These are phyloP conservation scores for Troides oblongomaculatus DNA, from an alignment of 2,888 invertebrate genomes.

Conservation along the genomic window DNA sequence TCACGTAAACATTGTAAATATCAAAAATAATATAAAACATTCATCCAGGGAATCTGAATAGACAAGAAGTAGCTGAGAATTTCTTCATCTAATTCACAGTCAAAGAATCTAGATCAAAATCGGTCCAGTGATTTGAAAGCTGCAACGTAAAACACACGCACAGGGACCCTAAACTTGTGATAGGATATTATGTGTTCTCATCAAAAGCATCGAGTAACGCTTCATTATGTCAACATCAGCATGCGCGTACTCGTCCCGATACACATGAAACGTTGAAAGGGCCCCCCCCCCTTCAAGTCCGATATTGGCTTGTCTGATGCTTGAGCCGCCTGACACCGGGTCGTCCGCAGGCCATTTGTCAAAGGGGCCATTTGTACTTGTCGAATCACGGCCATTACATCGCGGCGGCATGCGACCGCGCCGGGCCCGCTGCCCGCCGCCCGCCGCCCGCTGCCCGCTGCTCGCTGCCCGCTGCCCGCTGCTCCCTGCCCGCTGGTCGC, in stretches of 20 bases:
- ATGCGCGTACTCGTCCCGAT: conserved; percentile 41
- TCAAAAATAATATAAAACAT: too few relatives aligned
- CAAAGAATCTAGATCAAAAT: too few relatives aligned
- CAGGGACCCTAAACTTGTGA: too few relatives aligned
- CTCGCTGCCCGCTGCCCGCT: conserved; percentile 63
- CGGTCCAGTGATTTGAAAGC: too few relatives aligned
- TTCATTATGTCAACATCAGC: conserved; percentile 36
- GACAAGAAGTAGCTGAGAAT: too few relatives aligned
- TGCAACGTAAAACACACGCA: too few relatives aligned
- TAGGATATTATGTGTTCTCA: too few relatives aligned
- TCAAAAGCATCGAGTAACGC: too few relatives aligned
- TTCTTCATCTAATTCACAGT: too few relatives aligned
- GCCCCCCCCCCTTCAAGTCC: conserved; percentile 47
- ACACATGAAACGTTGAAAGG: conserved; percentile 39
- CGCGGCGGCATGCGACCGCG: conserved; percentile 78
- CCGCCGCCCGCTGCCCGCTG: conserved; percentile 45
- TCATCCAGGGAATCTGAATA: too few relatives aligned
- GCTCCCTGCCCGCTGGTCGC: conserved; percentile 65
- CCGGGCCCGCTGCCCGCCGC: conserved; percentile 57
- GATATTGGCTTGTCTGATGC: conserved; percentile 61
- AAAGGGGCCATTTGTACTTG: conserved; percentile 80
- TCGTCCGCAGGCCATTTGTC: conserved; percentile 78
- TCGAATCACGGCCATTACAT: conserved; percentile 81
- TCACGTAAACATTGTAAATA: too few relatives aligned
- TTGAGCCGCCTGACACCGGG: conserved; percentile 63